Base-by-base conservation (phyloP, 2,888 invertebrate genomes). In the Drosophila nr. fundita region DNA sequence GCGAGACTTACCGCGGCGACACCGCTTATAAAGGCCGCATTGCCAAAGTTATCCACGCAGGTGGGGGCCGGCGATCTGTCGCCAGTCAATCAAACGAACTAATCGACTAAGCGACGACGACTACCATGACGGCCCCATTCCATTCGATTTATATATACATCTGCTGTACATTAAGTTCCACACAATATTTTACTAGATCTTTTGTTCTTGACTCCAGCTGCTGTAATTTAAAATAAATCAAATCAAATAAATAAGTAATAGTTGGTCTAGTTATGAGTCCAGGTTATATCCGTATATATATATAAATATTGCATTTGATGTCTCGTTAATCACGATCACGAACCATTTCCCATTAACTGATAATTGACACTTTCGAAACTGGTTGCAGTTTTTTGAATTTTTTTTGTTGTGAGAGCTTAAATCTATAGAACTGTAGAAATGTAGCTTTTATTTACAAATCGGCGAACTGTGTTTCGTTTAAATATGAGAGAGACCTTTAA, bases 81-180 rank as follows among this genome's bases (percentile, higher is more conserved):
- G 32, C 48, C 36, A 1, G 61, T 32, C 8, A 87, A 87, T 59
- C 68, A 69, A 21, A 77, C 89, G 30, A 77, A 61, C 52, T 89
- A 77, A 55, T 13, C 55, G 27, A 21, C 1, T 15, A 4, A 29
- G 18, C 15, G 27, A 38, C 10, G 4, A n/a, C n/a, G 52, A 52
- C 2, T 3, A 38, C 36, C 24, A 36, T 15, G 34, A 24, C 21
- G 8, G 21, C 2, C 18, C 15, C 15, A 24, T n/a, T n/a, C 36
- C 40, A 36, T 42, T 42, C 21, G 11, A 54, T 45, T 54, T 58
- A 49, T 49, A 18, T 49, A 24, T 24, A 15, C 15, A 24, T 45
- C 53, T 66, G 52, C 62, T 74, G 62, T 73, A 78, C 38, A 78
- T 71, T 74, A 62, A 53, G 78, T 66, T 66, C 29, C 15, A 42